Evolutionary conservation across 2,113 vertebrate species (phyloP).

Genomic region (Phoxinus phoxinus): DNA sequence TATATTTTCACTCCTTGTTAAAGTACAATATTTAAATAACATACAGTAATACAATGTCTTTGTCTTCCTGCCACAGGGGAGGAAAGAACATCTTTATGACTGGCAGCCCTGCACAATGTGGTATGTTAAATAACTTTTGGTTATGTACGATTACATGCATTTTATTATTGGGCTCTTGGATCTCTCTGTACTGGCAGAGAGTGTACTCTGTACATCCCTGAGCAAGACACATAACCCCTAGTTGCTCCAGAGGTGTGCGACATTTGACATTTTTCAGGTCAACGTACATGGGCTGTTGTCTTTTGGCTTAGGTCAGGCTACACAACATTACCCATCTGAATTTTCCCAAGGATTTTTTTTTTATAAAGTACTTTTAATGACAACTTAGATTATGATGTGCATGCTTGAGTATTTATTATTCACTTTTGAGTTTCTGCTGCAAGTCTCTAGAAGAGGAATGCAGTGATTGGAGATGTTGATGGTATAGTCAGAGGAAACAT

Average conservation of each 20-base stretch:
- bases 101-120: conserved; percentile 11
- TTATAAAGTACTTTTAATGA: no score
- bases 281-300: no score
- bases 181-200: background rate
- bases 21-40: background rate
- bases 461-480: conserved; percentile 7
- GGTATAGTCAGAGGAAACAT: conserved; percentile 1
- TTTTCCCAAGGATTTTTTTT: no score
- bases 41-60: background rate
- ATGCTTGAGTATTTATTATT: no score
- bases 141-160: background rate
- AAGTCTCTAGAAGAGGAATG: conserved; percentile 7
- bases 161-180: conserved; percentile 1
- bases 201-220: background rate
- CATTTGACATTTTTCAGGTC: background rate
- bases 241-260: background rate
- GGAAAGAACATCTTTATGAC: conserved; percentile 12
- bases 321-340: no score
- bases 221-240: background rate
- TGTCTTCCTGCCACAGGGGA: background rate
- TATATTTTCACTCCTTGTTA: background rate
- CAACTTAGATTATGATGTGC: no score
- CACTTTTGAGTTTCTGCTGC: background rate
- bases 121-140: conserved; percentile 3
- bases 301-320: no score